Evolutionary conservation across 2,888 invertebrate species (phyloP).

Genomic region (Oscheius sp.): DNA sequence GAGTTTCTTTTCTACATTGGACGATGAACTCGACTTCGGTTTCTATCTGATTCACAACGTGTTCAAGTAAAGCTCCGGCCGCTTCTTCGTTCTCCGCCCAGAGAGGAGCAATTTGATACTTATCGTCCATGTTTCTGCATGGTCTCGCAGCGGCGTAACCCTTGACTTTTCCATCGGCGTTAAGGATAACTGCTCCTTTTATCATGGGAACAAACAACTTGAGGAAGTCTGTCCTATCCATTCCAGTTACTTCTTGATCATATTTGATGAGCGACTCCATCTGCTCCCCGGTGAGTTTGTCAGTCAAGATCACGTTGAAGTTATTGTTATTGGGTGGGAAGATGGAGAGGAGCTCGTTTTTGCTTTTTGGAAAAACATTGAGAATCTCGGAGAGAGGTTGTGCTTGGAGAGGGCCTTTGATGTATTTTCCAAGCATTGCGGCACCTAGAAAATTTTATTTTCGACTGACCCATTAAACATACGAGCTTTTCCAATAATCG

Average conservation of each 20-base stretch:
- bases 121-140: constrained; percentile 1
- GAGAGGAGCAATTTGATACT: constrained; percentile 5
- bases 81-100: constrained; percentile 18
- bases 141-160: constrained; percentile 15
- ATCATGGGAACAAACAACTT: constrained; percentile 5
- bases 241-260: constrained; percentile 10
- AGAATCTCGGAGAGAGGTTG: constrained; percentile 1
- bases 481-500: constrained; percentile 7
- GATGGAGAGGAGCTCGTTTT: constrained; percentile 4
- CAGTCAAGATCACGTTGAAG: not conserved
- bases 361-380: constrained; percentile 5
- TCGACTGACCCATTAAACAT: too few relatives aligned
- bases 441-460: not conserved
- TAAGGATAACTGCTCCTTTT: not conserved
- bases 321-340: constrained; percentile 13
- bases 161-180: not conserved
- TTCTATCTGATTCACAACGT: not conserved
- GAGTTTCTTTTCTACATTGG: constrained; percentile 9
- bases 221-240: not conserved
- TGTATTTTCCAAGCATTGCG: constrained; percentile 10
- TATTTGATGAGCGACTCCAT: not conserved
- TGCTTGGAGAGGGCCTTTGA: constrained; percentile 5
- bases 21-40: constrained; percentile 4
- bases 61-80: not conserved
- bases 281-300: constrained; percentile 1